These are phyloP conservation scores for Toxostoma redivivum DNA, from an alignment of 2,113 vertebrate species.

Conservation along the genomic window DNA sequence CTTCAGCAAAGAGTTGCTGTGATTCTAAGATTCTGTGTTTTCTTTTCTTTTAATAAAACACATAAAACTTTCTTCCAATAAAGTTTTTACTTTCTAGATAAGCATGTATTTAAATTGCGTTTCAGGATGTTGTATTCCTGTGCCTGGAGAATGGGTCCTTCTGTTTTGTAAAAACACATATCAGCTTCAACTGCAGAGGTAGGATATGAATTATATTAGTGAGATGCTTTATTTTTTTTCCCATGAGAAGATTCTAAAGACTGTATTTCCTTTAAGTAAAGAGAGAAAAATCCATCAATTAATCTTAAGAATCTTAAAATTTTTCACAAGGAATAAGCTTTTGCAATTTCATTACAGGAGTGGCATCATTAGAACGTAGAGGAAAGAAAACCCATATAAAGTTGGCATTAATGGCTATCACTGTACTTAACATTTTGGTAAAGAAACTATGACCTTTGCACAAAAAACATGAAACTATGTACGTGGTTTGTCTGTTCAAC, in stretches of 20 bases:
- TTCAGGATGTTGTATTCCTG: background rate
- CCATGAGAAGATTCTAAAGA: background rate
- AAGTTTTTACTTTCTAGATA: background rate
- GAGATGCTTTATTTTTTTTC: background rate
- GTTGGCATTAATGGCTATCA: background rate
- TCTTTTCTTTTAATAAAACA: background rate
- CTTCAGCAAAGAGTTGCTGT: background rate
- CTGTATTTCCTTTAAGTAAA: background rate
- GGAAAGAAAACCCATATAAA: background rate
- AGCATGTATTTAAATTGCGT: background rate
- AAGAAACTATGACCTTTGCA: background rate
- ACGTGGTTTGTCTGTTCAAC: background rate
- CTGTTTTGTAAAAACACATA: background rate
- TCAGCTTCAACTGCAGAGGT: background rate
- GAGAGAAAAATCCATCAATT: background rate
- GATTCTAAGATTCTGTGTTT: background rate
- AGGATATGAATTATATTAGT: background rate
- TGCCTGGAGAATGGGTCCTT: background rate
- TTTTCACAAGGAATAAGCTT: background rate
- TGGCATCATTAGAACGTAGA: background rate
- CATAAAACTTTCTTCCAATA: background rate
- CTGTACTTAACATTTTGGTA: background rate
- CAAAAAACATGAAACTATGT: background rate
- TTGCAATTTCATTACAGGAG: background rate
- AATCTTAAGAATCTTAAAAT: background rate